phyloP scores from a whole-genome alignment of 2,113 vertebrate genomes.

The Xerus inauris region DNA sequence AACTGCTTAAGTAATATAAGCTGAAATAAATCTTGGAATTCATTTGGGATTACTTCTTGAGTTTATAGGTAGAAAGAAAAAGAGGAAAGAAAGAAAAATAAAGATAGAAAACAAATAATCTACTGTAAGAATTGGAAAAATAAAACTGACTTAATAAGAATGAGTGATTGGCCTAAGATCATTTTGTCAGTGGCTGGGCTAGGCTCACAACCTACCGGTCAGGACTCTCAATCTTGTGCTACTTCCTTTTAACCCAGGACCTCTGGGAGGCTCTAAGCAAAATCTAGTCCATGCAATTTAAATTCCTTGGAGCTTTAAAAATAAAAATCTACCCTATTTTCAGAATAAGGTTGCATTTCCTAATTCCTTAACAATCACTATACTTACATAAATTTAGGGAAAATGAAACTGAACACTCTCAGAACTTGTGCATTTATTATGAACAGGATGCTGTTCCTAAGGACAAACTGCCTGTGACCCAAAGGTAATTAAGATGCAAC shows the following conservation, averaged over 20 bases:
- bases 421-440: constrained; percentile 7
- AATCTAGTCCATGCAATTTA: constrained; percentile 37
- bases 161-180: neutral
- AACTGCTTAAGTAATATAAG: neutral
- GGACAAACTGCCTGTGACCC: neutral
- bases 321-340: constrained; percentile 31
- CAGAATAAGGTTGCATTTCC: constrained; percentile 36
- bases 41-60: neutral
- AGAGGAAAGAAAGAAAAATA: neutral
- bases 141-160: neutral
- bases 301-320: neutral
- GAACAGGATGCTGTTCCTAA: neutral
- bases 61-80: constrained; percentile 37
- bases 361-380: constrained; percentile 15
- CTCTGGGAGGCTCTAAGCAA: constrained; percentile 16
- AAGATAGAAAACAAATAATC: neutral
- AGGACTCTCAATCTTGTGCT: neutral
- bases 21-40: constrained; percentile 8
- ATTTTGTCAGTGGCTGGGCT: neutral
- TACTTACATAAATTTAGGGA: neutral
- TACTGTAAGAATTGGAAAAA: no score
- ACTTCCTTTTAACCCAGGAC: neutral
- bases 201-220: neutral
- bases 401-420: constrained; percentile 34
- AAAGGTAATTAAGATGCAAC: neutral